These are phyloP conservation scores for Pituophis catenifer DNA, from an alignment of 2,113 vertebrate genomes.

Conservation along the genomic window DNA sequence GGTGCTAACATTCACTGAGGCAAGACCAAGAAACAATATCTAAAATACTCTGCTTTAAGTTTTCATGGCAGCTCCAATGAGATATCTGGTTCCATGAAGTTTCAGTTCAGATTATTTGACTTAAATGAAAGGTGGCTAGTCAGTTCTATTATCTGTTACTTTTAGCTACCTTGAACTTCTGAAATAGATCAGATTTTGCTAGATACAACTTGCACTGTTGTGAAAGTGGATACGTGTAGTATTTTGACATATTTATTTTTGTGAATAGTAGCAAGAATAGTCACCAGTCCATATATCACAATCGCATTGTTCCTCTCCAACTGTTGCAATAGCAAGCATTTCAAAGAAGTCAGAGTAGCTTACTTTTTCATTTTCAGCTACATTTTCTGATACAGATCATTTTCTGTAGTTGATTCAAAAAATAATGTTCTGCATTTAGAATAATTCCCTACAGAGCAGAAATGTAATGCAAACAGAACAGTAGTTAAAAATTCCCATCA, in stretches of 20 bases:
- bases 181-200: neutral
- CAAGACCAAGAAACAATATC: neutral
- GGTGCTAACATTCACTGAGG: neutral
- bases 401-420: neutral
- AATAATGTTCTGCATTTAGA: conserved; percentile 8
- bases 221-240: neutral
- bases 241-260: neutral
- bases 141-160: neutral
- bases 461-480: conserved; percentile 18
- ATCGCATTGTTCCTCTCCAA: neutral
- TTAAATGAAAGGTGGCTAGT: neutral
- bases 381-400: neutral
- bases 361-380: conserved; percentile 2
- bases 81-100: neutral
- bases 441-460: neutral
- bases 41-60: neutral
- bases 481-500: conserved; percentile 23
- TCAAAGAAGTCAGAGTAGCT: conserved; percentile 4
- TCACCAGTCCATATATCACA: neutral
- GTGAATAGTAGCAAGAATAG: neutral
- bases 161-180: neutral
- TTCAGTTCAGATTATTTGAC: neutral
- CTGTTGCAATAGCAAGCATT: neutral
- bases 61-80: neutral
- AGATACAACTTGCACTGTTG: neutral